A percentile compares a stretch with the other conserved stretches of the same genome.
Evolutionary conservation across 2,888 invertebrate genomes (phyloP).

Genomic region (Pterobdella sp.): DNA sequence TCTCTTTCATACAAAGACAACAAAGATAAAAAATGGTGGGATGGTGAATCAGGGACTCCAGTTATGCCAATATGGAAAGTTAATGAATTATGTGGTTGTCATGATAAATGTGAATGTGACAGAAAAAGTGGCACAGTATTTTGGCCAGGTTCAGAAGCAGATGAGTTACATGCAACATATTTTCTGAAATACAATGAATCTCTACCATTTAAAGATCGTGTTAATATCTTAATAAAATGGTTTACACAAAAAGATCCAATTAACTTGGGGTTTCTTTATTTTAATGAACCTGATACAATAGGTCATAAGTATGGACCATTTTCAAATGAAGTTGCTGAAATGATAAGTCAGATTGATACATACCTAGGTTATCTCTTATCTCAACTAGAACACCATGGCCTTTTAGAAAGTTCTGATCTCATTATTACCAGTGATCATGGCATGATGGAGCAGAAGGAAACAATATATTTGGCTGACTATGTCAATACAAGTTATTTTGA

Average conservation of each 20-base stretch:
- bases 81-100: conserved; percentile 55
- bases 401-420: conserved; percentile 59
- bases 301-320: conserved; percentile 58
- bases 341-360: conserved; percentile 53
- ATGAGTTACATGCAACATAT: conserved; percentile 41
- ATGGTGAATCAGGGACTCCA: conserved; percentile 27
- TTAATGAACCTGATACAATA: conserved; percentile 63
- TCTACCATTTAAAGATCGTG: conserved; percentile 42
- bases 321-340: conserved; percentile 50
- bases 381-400: conserved; percentile 54
- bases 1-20: conserved; percentile 29
- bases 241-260: conserved; percentile 55
- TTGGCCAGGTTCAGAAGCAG: conserved; percentile 63
- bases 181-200: conserved; percentile 42
- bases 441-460: conserved; percentile 29
- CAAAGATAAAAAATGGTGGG: conserved; percentile 54
- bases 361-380: conserved; percentile 54
- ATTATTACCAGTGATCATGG: conserved; percentile 69
- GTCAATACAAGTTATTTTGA: conserved; percentile 54
- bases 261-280: conserved; percentile 64
- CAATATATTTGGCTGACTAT: conserved; percentile 31
- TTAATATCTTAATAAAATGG: conserved; percentile 45
- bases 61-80: conserved; percentile 50
- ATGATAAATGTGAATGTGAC: conserved; percentile 40
- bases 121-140: conserved; percentile 62